These are phyloP conservation scores for Phalanger gymnotis DNA, from an alignment of 2,797 vertebrate species.

Conservation along the genomic window DNA sequence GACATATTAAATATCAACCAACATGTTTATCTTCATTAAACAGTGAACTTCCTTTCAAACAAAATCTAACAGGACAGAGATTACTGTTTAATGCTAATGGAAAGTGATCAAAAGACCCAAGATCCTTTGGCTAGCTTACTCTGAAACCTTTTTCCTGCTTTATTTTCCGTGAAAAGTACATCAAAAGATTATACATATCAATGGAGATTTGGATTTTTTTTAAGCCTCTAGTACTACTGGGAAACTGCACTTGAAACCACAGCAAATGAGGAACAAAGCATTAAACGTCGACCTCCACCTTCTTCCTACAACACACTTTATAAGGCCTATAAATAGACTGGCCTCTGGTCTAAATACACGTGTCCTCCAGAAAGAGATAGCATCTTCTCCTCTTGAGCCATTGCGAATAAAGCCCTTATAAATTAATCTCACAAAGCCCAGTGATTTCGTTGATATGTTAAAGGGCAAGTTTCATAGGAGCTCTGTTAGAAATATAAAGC, in stretches of 20 bases:
- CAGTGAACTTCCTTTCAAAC: conserved; percentile 71
- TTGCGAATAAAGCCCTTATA: conserved; percentile 34
- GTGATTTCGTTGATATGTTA: not conserved
- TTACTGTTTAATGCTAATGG: conserved; percentile 70
- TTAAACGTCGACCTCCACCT: conserved; percentile 1
- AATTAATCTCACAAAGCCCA: not conserved
- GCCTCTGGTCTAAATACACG: conserved; percentile 17
- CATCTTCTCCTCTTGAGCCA: conserved; percentile 10
- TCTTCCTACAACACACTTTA: conserved; percentile 16
- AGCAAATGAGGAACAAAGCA: conserved; percentile 31
- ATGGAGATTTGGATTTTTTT: conserved; percentile 48
- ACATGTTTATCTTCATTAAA: conserved; percentile 74
- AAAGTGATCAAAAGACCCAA: conserved; percentile 75
- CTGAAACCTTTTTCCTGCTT: conserved; percentile 67
- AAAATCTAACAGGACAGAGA: conserved; percentile 66
- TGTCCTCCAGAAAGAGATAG: not conserved
- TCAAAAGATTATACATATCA: conserved; percentile 66
- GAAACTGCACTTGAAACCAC: conserved; percentile 65
- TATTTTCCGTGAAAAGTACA: conserved; percentile 70
- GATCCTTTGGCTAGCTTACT: conserved; percentile 69
- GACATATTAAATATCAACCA: conserved; percentile 64
- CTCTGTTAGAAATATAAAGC: not conserved
- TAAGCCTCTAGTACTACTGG: conserved; percentile 43
- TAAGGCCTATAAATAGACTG: conserved; percentile 29
- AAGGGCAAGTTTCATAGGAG: not conserved